Conservation (phyloP, 2,797 vertebrate species). For the Eulemur rubriventer region DNA sequence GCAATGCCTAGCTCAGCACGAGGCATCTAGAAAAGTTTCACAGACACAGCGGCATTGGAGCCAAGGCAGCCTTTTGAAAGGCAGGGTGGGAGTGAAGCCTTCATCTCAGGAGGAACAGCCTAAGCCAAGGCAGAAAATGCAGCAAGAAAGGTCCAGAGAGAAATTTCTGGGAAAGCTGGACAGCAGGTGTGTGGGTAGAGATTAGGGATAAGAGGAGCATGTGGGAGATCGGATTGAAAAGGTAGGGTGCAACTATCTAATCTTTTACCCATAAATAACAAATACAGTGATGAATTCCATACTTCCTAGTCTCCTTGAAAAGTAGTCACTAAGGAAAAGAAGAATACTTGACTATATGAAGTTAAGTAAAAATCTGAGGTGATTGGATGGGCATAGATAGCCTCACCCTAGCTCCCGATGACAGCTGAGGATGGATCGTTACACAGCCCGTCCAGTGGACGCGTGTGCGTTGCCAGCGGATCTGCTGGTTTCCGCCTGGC, state of each 20-base stretch:
- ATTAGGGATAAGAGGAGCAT: not conserved
- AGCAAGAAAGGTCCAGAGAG: not conserved
- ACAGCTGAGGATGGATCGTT: not conserved
- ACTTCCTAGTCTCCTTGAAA: slow-evolving; percentile 7
- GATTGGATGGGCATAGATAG: not conserved
- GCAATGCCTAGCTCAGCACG: not conserved
- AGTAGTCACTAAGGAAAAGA: not conserved
- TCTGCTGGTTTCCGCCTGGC: not conserved
- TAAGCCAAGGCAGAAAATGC: not conserved
- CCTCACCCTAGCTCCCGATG: not conserved
- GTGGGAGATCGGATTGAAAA: not conserved
- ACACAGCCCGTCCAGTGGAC: rapidly evolving
- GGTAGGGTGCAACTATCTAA: not conserved
- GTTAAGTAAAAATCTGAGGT: not conserved
- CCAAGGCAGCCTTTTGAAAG: not conserved
- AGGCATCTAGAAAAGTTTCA: not conserved
- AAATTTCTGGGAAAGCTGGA: not conserved
- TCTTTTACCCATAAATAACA: not conserved
- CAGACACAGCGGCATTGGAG: not conserved
- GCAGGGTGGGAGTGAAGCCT: not conserved
- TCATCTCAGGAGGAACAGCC: not conserved
- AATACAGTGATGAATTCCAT: not conserved
- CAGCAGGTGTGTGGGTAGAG: not conserved
- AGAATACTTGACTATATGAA: not conserved
- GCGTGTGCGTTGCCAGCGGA: rapidly evolving